Base-by-base conservation (phyloP, 2,888 invertebrate species). In the Magallana nippona region DNA sequence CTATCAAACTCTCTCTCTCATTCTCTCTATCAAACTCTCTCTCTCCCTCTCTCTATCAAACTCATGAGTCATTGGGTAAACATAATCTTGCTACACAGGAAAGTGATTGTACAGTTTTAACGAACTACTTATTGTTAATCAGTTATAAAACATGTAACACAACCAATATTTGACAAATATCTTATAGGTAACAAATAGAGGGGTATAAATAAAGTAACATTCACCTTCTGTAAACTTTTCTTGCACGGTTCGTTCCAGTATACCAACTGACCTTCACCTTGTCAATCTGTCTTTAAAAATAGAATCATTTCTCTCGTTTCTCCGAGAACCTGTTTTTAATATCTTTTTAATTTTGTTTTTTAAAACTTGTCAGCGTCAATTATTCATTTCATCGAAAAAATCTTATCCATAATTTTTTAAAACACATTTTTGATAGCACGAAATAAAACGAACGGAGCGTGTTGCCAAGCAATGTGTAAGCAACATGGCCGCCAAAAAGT, bases 381-480 rank as follows among this genome's bases (percentile, higher is more conserved):
- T 8, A 11, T 71, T 13, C 44, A 44, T 44, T 44, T 5, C 8
- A 10, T 8, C 8, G 5, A 44, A 44, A 8, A 44, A 44, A 44
- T 44, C 44, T 44, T 44, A 44, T 44, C 8, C 8, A 19, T 32
- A 78, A 11, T 11, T 55, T 8, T 19, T 63, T 63, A 27, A 58
- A 58, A 83, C 22, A 19, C 17, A 55, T 44, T 8, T 32, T 44
- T 44, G 5, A 44, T 44, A 44, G 44, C 44, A 44, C 44, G 44
- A 44, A 27, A n/a, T n/a, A n/a, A 22, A 63, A 11, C 10, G 63
- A 63, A 63, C 15, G 22, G 15, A 71, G 22, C 27, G 32, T 71
- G 85, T 85, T 85, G 85, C 85, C 77, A 79, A 79, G 85, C 85
- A 82, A 85, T 85, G 19, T 32, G 80, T 63, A 85, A 85, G 81